Percentiles rank a stretch among this genome's conserved stretches.
These are phyloP conservation scores for Diloba caeruleocephala DNA, from an alignment of 2,888 invertebrate species.

Conservation along the genomic window DNA sequence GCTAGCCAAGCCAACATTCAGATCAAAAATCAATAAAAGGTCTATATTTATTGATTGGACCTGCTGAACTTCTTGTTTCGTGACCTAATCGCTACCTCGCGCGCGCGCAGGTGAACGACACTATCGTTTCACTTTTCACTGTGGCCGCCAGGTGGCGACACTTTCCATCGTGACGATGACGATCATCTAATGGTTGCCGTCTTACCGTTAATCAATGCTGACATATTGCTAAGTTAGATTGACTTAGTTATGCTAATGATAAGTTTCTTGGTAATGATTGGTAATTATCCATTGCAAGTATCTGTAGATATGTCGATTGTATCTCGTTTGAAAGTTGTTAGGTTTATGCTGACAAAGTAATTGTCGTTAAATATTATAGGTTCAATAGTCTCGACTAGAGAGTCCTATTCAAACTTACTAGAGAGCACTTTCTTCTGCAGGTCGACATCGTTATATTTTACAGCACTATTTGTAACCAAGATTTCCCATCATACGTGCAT, in stretches of 20 bases:
- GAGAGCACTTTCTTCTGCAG: too few species aligned
- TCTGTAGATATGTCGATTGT: conserved; percentile 4
- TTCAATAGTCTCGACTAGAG: conserved; percentile 11
- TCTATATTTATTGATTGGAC: conserved; percentile 6
- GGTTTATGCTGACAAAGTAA: conserved; percentile 12
- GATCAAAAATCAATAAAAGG: too few species aligned
- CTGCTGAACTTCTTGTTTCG: conserved; percentile 37
- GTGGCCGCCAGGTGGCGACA: conserved; percentile 75
- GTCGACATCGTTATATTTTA: too few species aligned
- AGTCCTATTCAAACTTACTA: too few species aligned
- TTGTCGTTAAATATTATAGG: conserved; percentile 7
- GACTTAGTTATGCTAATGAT: conserved; percentile 31
- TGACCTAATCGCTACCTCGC: conserved; percentile 56
- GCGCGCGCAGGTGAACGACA: conserved; percentile 74
- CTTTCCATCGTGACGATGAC: conserved; percentile 65
- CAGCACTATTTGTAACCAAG: too few species aligned
- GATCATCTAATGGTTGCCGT: conserved; percentile 51
- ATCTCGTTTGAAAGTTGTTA: conserved; percentile 23
- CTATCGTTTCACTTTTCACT: conserved; percentile 78
- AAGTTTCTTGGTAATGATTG: conserved; percentile 24
- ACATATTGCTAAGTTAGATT: conserved; percentile 41
- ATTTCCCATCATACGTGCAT: too few species aligned
- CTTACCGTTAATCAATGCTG: conserved; percentile 42
- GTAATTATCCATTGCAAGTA: conserved; percentile 10
- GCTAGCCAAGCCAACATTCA: too few species aligned